These are phyloP conservation scores for Scolopax mira DNA, from an alignment of 2,113 vertebrate species.

Conservation along the genomic window DNA sequence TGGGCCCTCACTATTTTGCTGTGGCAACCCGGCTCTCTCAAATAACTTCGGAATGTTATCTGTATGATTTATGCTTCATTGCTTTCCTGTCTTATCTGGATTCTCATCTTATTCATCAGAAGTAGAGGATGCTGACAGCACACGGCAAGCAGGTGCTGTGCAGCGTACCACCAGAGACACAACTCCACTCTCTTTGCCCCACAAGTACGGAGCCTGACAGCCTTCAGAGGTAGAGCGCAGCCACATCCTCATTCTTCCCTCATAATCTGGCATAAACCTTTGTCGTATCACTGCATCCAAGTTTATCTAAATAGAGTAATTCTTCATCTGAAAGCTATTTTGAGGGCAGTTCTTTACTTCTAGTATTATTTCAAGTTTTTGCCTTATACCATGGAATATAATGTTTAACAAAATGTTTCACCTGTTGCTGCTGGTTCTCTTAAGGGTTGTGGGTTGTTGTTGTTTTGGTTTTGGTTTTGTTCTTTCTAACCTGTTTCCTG, in stretches of 20 bases:
- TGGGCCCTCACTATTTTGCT: neutral
- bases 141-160: neutral
- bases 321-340: neutral
- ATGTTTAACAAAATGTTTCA: neutral
- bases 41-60: neutral
- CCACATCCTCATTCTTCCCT: neutral
- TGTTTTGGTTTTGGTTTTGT: neutral
- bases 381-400: neutral
- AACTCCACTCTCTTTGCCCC: fast-evolving
- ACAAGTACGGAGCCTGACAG: neutral
- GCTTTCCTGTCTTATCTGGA: neutral
- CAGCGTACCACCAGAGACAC: neutral
- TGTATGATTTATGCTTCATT: neutral
- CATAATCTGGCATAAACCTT: neutral
- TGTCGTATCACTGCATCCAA: neutral
- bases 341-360: neutral
- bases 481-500: neutral
- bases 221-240: neutral
- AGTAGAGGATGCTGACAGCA: neutral
- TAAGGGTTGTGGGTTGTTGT: neutral
- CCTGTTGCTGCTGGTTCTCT: neutral
- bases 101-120: neutral
- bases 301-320: neutral
- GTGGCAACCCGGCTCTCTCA: neutral
- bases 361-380: neutral